Base-by-base conservation (phyloP, 2,797 vertebrate genomes). In the Hyperoplus lanceolatus region DNA sequence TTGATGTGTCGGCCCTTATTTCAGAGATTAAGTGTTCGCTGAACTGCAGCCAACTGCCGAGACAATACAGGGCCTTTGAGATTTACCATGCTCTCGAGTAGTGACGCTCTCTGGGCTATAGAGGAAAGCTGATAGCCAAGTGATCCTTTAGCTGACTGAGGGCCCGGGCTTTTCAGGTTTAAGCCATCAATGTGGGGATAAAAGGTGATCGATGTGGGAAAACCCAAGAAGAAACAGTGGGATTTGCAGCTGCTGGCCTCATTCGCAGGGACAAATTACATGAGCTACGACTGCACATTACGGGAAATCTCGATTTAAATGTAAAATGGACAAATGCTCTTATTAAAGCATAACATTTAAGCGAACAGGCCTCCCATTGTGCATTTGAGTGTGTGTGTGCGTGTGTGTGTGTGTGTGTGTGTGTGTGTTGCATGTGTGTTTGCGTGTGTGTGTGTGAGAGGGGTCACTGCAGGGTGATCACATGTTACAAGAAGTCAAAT, bases 1-100 rank as follows among this genome's bases (percentile, higher is more conserved):
- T 91, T 91, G 89, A 93, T 79, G 80, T 91, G 86, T 79, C 81
- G 77, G 56, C 83, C 86, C 82, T 87, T 92, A 89, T 90, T 92
- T 92, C 84, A 83, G 81, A 81, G 73, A 78, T 77, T 90, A 85
- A 90, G 91, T 92, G 87, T 88, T 89, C 85, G 83, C 86, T 91
- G 92, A 92, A 86, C 67, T 69, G 77, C 67, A 80, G 90, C 87
- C 90, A 90, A 86, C 74, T 64, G 72, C 83, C 48, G 45, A 91
- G 84, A 92, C 84, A 88, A 89, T 87, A 73, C 86, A 38, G 54
- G 80, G 72, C 70, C 81, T 91, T 78, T 89, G 84, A 91, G 90
- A 93, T 90, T 91, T 80, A 90, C 90, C 84, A 89, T 83, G 79
- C 87, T 91, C 87, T 87, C 29, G 46, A 88, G 85, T 41, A 61